phyloP scores from a whole-genome alignment of 2,113 vertebrate genomes.

The Eonycteris spelaea region DNA sequence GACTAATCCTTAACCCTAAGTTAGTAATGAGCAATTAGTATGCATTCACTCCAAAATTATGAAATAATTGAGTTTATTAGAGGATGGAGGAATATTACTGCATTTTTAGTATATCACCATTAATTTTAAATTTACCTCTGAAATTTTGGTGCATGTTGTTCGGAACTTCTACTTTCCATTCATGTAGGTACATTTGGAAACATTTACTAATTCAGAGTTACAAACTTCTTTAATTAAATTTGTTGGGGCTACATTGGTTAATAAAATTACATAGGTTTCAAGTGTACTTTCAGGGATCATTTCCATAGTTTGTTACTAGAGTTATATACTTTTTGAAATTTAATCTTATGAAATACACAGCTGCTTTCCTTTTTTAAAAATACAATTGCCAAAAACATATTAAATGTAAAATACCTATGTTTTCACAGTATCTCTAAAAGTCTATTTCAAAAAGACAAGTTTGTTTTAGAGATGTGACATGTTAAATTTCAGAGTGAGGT shows the following conservation, averaged over 20 bases:
- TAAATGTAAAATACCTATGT: not conserved
- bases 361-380: not conserved
- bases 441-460: not conserved
- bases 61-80: not conserved
- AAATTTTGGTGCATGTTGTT: not conserved
- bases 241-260: too few species aligned
- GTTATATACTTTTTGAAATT: too few species aligned
- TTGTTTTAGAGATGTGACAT: not conserved
- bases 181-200: not conserved
- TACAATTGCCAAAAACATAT: not conserved
- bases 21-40: not conserved
- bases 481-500: not conserved
- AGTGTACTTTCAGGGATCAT: too few species aligned
- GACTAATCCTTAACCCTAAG: not conserved
- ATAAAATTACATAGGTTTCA: not conserved
- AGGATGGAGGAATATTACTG: not conserved
- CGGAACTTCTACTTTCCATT: not conserved
- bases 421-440: not conserved
- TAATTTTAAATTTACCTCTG: not conserved
- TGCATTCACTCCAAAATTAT: not conserved
- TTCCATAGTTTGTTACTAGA: too few species aligned
- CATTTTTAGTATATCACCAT: not conserved
- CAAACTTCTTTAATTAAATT: not conserved
- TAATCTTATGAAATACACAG: too few species aligned
- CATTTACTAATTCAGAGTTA: not conserved